These are phyloP conservation scores for Ptilorrhoa leucosticta DNA, from an alignment of 2,113 vertebrate species.

Conservation along the genomic window DNA sequence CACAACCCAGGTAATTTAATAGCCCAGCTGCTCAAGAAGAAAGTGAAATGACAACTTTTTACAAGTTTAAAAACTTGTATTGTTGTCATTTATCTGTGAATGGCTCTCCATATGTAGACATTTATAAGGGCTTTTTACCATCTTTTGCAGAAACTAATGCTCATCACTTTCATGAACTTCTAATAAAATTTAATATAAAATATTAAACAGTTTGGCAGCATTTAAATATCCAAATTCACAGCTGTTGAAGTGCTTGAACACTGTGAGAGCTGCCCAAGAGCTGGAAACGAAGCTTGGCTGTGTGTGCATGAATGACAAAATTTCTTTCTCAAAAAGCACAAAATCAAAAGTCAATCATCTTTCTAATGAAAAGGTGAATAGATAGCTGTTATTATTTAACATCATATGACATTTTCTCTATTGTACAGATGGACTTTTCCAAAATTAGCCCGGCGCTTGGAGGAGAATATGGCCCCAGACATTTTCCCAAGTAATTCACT, in stretches of 20 bases:
- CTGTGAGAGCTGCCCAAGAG: not conserved
- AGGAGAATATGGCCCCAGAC: not conserved
- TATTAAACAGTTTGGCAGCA: not conserved
- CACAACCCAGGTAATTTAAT: slow-evolving; percentile 8
- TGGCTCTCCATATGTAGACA: not conserved
- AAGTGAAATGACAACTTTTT: not conserved
- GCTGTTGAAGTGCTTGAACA: not conserved
- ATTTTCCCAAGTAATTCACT: not conserved
- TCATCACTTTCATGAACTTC: not conserved
- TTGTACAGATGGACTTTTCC: not conserved
- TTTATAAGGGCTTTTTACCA: not conserved
- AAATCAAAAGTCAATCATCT: not conserved
- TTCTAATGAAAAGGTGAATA: not conserved
- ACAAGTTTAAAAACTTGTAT: not conserved
- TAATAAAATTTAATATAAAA: not conserved
- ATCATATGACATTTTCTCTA: not conserved
- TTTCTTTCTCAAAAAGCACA: not conserved
- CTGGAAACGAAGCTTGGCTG: not conserved
- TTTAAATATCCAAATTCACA: not conserved
- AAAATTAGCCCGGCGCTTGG: not conserved
- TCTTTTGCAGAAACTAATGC: not conserved
- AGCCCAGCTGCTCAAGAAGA: not conserved
- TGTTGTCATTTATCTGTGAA: not conserved
- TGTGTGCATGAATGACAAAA: not conserved
- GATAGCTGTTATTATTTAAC: not conserved